Evolutionary conservation across 2,888 invertebrate genomes (phyloP), one percentile per base, ranked within the genome.

Genomic region (Acrobasis suavella): DNA sequence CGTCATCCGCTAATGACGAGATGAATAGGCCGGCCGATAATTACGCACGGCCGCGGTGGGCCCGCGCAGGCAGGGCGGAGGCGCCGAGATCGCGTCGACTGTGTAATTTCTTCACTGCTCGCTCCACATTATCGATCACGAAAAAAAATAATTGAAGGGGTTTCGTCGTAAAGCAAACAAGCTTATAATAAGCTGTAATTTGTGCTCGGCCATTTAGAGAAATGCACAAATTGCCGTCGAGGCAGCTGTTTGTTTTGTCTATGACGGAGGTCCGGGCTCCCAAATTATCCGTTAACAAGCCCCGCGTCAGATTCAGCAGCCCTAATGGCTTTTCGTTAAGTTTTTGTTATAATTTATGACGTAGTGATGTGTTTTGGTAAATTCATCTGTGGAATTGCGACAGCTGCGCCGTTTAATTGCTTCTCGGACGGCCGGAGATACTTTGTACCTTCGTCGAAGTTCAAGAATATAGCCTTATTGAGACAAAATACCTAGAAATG

Each of bases 101-200:
- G 74, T 89, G 82, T 91, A 91, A 91, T 91, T 91, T 90, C 89
- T 89, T 87, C 90, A 87, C 89, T 87, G 86, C 85, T 86, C 87
- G 85, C 80, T 85, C 83, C 86, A 87, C 87, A 87, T 92, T 90
- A 91, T 89, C 85, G 91, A 90, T 88, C 86, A 85, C 80, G 85
- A 85, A 89, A 90, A 91, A 91, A 91, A 87, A 87, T 91, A 91
- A 92, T 91, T 92, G 90, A 85, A 81, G 91, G 91, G 90, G 90
- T 87, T 81, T 89, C 90, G 80, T 90, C 91, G 90, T 90, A 92
- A 92, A 91, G 91, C 92, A 92, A 92, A 92, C 92, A 92, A 91
- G 91, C 91, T 91, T 91, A 92, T 91, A 92, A 92, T 92, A 92
- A 92, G 92, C 80, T 92, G 86, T 92, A 92, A 92, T 92, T 92